Conservation (phyloP, 2,113 vertebrate species). For the Podilymbus podiceps region DNA sequence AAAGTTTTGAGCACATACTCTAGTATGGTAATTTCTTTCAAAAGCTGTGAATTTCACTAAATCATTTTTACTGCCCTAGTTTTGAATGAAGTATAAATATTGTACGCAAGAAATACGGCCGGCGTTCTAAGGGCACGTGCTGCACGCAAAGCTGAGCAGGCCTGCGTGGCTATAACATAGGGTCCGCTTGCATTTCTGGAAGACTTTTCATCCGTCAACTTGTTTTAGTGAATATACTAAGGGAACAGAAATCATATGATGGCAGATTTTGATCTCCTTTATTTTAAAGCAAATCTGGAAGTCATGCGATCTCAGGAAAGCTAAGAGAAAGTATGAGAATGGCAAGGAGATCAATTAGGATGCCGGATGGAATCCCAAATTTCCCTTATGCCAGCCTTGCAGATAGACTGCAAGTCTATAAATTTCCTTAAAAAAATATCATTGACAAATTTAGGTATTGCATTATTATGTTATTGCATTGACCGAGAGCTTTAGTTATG, state of each 20-base stretch:
- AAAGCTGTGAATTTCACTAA: not conserved
- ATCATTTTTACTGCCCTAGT: not conserved
- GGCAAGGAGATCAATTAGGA: not conserved
- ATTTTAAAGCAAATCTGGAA: not conserved
- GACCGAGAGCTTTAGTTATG: not conserved
- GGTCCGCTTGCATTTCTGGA: not conserved
- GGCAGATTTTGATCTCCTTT: not conserved
- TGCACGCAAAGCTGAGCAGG: not conserved
- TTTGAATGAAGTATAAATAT: not conserved
- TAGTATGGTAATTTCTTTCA: not conserved
- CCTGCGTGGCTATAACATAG: not conserved
- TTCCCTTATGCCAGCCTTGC: not conserved
- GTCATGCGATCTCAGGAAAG: not conserved
- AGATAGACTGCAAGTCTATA: not conserved
- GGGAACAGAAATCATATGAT: not conserved
- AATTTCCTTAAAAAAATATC: not conserved
- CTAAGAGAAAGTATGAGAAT: fast-evolving
- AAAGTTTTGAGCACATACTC: not conserved
- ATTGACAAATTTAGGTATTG: not conserved
- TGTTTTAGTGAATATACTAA: not conserved
- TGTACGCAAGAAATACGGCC: fast-evolving
- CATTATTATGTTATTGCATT: not conserved
- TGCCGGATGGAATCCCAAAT: not conserved
- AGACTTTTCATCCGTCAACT: not conserved
- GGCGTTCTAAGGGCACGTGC: not conserved